phyloP scores from a whole-genome alignment of 2,113 vertebrate genomes.

The Telmatochromis brachygnathus region DNA sequence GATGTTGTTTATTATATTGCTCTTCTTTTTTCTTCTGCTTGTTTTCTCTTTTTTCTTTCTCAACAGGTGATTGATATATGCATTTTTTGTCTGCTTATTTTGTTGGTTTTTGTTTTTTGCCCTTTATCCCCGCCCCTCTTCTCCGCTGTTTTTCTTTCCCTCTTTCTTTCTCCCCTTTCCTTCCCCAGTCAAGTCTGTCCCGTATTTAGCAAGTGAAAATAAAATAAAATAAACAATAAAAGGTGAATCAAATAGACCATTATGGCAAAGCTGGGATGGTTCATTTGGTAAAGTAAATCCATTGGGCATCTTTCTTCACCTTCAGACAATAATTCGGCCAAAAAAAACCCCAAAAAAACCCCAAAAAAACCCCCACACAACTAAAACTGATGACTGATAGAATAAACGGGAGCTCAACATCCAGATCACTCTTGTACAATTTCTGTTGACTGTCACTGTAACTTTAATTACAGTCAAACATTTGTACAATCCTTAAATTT shows the following conservation, averaged over 20 bases:
- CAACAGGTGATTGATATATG: neutral
- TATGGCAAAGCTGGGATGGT: neutral
- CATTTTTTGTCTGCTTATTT: neutral
- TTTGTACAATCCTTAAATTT: neutral
- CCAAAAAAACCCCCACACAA: accelerated
- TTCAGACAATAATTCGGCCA: neutral
- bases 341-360: accelerated
- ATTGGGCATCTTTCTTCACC: accelerated
- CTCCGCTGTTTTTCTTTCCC: accelerated
- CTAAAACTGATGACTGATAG: neutral
- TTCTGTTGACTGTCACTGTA: neutral
- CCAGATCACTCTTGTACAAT: neutral
- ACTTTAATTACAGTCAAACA: neutral
- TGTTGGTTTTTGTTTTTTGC: neutral
- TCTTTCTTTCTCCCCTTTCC: no score
- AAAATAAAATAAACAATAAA: neutral
- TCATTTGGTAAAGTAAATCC: accelerated
- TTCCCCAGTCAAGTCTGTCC: neutral
- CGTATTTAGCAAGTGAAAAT: neutral
- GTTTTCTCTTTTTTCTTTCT: no score
- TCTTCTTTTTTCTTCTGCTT: no score
- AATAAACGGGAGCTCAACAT: neutral
- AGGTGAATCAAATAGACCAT: neutral
- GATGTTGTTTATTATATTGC: no score
- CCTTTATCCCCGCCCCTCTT: accelerated